Conservation (phyloP, 2,113 vertebrate species). For the Cololabis saira region DNA sequence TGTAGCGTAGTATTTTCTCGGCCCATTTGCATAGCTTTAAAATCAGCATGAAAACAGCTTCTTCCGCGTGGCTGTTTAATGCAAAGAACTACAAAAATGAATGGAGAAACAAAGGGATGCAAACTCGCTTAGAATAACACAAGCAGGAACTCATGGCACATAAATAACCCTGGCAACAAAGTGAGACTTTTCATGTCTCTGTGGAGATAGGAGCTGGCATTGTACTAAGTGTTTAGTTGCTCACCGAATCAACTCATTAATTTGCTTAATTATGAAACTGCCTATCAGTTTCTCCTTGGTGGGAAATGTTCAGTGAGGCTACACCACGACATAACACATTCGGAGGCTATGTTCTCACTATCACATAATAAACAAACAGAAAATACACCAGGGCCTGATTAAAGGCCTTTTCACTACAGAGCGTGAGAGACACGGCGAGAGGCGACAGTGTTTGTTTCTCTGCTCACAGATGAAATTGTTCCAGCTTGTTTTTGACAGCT, state of each 20-base stretch:
- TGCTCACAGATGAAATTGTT: conserved; percentile 80
- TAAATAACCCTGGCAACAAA: conserved; percentile 63
- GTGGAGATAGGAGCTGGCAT: conserved; percentile 67
- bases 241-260: conserved; percentile 83
- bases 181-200: conserved; percentile 70
- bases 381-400: conserved; percentile 82
- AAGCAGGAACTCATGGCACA: conserved; percentile 27
- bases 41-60: conserved; percentile 46
- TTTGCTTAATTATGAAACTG: conserved; percentile 84
- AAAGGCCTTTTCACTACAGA: conserved; percentile 74
- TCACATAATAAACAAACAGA: conserved; percentile 82
- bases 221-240: conserved; percentile 73
- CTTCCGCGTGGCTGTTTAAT: conserved; percentile 34
- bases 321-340: conserved; percentile 74
- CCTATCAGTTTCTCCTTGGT: conserved; percentile 74
- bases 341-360: conserved; percentile 73
- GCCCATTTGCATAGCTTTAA: conserved; percentile 54
- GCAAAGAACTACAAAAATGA: conserved; percentile 30
- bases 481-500: conserved; percentile 83
- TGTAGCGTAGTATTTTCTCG: conserved; percentile 14
- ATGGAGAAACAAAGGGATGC: conserved; percentile 44
- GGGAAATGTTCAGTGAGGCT: conserved; percentile 67
- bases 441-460: conserved; percentile 67
- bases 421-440: conserved; percentile 29
- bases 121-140: conserved; percentile 31